Conservation (phyloP, 2,888 invertebrate genomes). For the Pharmacophagus antenor region DNA sequence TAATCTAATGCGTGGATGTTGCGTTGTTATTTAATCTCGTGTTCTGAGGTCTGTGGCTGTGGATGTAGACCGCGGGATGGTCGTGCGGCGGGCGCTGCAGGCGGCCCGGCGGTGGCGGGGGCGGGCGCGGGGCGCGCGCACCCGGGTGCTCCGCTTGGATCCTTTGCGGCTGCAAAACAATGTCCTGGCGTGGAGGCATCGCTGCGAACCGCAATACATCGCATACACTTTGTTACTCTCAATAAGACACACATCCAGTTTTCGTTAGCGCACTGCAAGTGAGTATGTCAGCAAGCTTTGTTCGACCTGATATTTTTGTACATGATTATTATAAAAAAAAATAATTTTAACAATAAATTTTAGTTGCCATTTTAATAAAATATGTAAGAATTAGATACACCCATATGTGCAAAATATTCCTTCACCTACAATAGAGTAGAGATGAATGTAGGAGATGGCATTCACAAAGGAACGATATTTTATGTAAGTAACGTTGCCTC, state of each 20-base stretch:
- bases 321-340: too few species aligned
- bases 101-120: constrained; percentile 62
- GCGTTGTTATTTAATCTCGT: constrained; percentile 34
- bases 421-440: too few species aligned
- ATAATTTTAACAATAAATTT: too few species aligned
- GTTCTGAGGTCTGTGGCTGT: constrained; percentile 49
- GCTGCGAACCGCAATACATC: constrained; percentile 37
- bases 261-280: too few species aligned
- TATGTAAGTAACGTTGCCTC: too few species aligned
- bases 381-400: too few species aligned
- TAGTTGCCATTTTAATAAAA: too few species aligned
- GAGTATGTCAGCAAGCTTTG: too few species aligned
- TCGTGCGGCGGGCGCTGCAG: constrained; percentile 72
- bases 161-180: constrained; percentile 54
- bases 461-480: too few species aligned
- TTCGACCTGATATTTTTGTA: too few species aligned
- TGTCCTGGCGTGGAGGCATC: constrained; percentile 71
- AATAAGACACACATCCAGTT: background rate
- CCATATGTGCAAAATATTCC: too few species aligned
- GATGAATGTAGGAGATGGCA: too few species aligned
- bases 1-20: constrained; percentile 11
- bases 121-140: constrained; percentile 52
- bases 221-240: constrained; percentile 17
- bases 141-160: constrained; percentile 47
- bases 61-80: constrained; percentile 61